A percentile compares a stretch with the other conserved stretches of the same genome.
Evolutionary conservation across 2,797 vertebrate species (phyloP).

Genomic region (Acestrorhynchus altus): DNA sequence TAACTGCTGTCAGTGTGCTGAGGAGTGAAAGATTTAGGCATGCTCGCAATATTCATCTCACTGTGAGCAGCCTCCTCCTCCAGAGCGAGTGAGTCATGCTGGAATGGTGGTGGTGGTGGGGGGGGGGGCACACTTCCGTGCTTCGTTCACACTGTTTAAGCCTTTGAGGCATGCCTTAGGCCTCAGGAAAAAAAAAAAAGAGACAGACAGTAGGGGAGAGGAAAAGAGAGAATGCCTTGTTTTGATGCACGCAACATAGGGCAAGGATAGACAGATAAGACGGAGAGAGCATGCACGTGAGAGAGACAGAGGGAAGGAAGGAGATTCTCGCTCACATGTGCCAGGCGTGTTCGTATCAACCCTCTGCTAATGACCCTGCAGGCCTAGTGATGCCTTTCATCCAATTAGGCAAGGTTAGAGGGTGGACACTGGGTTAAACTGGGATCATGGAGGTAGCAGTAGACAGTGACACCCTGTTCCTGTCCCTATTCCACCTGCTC

Average conservation of each 20-base stretch:
- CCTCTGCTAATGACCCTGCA: neutral
- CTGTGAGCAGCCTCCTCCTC: neutral
- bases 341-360: neutral
- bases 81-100: conserved; percentile 27
- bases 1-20: neutral
- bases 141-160: conserved; percentile 11
- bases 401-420: conserved; percentile 14
- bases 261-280: neutral
- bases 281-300: neutral
- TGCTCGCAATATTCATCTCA: neutral
- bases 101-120: no score
- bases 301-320: neutral
- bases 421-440: neutral
- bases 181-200: neutral
- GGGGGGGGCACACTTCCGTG: neutral
- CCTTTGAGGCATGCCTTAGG: conserved; percentile 2
- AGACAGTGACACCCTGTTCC: neutral
- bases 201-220: neutral
- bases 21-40: neutral
- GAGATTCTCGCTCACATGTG: neutral
- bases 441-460: neutral
- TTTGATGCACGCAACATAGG: neutral
- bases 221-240: neutral
- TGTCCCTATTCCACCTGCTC: neutral
- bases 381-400: neutral